Evolutionary conservation across 2,797 vertebrate species (phyloP).

Genomic region (Chloroceryle inda): DNA sequence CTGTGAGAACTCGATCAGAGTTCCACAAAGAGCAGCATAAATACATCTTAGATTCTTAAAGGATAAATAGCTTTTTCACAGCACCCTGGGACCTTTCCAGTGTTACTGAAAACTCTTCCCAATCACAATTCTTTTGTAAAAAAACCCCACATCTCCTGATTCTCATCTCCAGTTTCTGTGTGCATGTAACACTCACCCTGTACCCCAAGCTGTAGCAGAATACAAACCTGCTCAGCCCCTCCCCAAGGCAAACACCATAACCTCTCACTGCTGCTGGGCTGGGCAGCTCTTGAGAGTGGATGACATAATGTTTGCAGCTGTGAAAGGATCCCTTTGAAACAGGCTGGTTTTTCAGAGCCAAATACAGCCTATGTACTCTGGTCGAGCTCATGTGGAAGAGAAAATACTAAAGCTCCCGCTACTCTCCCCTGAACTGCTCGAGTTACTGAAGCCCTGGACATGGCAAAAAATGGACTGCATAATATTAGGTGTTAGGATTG

Average conservation of each 20-base stretch:
- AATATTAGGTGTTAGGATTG: not conserved
- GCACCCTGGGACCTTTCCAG: not conserved
- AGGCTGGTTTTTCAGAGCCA: not conserved
- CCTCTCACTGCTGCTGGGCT: not conserved
- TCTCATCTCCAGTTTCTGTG: not conserved
- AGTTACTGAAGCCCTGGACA: not conserved
- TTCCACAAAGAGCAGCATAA: not conserved
- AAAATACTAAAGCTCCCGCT: not conserved
- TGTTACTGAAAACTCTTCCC: not conserved
- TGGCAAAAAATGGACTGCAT: not conserved
- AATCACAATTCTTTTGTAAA: not conserved
- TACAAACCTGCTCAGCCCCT: not conserved
- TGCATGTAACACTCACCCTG: rapidly evolving
- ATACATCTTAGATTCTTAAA: not conserved
- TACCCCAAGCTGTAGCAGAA: not conserved
- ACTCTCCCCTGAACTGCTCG: not conserved
- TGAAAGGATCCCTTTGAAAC: not conserved
- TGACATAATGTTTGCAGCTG: not conserved
- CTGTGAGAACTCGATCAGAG: not conserved
- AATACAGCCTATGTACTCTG: not conserved
- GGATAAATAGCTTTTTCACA: not conserved
- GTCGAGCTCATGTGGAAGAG: not conserved
- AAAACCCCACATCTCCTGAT: not conserved
- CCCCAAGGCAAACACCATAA: too few relatives aligned
- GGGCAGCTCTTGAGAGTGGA: not conserved